Evolutionary conservation across 2,888 invertebrate genomes (phyloP).

Genomic region (Tethea ocularis): DNA sequence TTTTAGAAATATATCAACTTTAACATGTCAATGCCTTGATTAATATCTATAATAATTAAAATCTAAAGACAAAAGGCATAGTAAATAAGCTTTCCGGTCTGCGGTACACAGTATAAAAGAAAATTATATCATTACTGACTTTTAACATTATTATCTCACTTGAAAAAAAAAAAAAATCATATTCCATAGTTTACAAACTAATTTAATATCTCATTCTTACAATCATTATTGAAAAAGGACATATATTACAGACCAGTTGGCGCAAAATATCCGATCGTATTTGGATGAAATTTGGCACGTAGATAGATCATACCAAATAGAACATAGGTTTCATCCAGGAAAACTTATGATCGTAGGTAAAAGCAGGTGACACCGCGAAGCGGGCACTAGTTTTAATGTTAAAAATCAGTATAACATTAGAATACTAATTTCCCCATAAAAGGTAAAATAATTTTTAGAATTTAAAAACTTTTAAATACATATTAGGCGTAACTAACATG

Average conservation of each 20-base stretch:
- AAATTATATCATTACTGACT: constrained; percentile 20
- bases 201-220: too few relatives aligned
- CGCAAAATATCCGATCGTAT: too few relatives aligned
- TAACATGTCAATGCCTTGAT: constrained; percentile 16
- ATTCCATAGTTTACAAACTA: too few relatives aligned
- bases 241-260: too few relatives aligned
- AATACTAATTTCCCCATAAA: background rate
- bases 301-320: too few relatives aligned
- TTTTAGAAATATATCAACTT: background rate
- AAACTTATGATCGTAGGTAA: too few relatives aligned
- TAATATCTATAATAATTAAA: constrained; percentile 17
- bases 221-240: too few relatives aligned
- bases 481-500: background rate
- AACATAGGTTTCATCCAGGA: too few relatives aligned
- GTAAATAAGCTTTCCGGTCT: constrained; percentile 19
- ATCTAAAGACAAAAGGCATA: constrained; percentile 18
- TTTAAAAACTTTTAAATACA: background rate
- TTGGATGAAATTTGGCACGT: too few relatives aligned
- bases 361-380: too few relatives aligned
- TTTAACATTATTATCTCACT: constrained; percentile 21
- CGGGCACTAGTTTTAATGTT: constrained; percentile 10
- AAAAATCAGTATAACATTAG: constrained; percentile 32
- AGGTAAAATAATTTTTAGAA: constrained; percentile 14
- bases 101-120: constrained; percentile 19
- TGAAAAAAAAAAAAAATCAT: too few relatives aligned